A percentile compares a stretch with the other conserved stretches of the same genome.
Conservation (phyloP, 2,888 invertebrate genomes). For the Sphaerophoria taeniata region DNA sequence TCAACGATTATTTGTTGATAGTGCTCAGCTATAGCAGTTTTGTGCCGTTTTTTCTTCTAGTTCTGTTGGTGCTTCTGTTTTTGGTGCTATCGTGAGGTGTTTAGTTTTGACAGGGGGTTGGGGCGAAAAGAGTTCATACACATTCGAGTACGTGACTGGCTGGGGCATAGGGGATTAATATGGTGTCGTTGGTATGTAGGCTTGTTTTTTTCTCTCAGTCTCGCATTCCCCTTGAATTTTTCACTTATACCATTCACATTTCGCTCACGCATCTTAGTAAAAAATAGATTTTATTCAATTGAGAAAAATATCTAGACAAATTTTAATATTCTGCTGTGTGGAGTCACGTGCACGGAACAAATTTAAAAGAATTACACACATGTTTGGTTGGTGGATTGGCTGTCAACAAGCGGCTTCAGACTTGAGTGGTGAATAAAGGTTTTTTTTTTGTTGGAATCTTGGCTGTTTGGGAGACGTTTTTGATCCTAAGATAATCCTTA, state of each 20-base stretch:
- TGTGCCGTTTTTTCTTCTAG: background rate
- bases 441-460: too few species aligned
- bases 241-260: background rate
- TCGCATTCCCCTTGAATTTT: background rate
- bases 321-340: background rate
- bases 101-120: background rate
- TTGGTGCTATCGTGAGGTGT: background rate
- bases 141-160: background rate
- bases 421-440: background rate
- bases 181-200: too few species aligned
- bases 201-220: background rate
- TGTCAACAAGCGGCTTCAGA: background rate
- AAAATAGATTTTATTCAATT: constrained; percentile 11
- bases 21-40: background rate
- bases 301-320: background rate
- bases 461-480: too few species aligned
- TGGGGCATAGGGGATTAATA: background rate
- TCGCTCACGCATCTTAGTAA: background rate
- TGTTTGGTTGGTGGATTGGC: background rate
- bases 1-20: constrained; percentile 9
- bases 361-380: constrained; percentile 13
- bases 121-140: background rate
- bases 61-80: background rate
- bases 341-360: background rate
- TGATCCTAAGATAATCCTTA: too few species aligned